Evolutionary conservation across 1,140 invertebrate species (phyloP).

Genomic region (Pogonomyrmex californicus): DNA sequence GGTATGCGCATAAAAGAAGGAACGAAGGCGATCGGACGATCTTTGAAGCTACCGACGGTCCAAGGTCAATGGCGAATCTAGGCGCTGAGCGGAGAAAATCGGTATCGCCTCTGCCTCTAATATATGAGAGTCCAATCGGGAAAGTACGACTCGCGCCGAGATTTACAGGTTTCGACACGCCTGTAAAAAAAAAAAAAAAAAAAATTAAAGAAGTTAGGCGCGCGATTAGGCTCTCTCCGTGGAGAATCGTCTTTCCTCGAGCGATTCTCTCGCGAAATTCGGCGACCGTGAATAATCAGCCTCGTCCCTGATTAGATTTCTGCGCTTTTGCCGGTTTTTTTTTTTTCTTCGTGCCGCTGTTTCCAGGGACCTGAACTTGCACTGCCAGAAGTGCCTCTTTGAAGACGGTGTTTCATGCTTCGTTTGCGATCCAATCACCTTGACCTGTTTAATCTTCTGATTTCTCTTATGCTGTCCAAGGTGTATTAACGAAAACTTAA

Average conservation of each 20-base stretch:
- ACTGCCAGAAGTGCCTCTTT: conserved; percentile 38
- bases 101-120: conserved; percentile 33
- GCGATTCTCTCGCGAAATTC: conserved; percentile 11
- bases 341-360: not conserved
- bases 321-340: not conserved
- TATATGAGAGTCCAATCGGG: conserved; percentile 15
- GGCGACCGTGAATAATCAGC: conserved; percentile 50
- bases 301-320: conserved; percentile 49
- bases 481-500: conserved; percentile 17
- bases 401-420: conserved; percentile 49
- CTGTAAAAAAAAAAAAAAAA: conserved; percentile 4
- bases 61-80: conserved; percentile 71
- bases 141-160: conserved; percentile 31
- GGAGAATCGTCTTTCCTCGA: conserved; percentile 27
- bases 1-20: conserved; percentile 60
- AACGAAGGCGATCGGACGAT: conserved; percentile 65
- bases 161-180: conserved; percentile 48
- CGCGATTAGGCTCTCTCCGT: conserved; percentile 9
- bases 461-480: conserved; percentile 16
- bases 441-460: conserved; percentile 42
- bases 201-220: not conserved
- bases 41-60: conserved; percentile 43
- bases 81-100: conserved; percentile 44
- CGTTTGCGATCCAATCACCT: conserved; percentile 39
- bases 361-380: conserved; percentile 23